A percentile compares a stretch with the other conserved stretches of the same genome.
Evolutionary conservation across 1,140 invertebrate species (phyloP).

Genomic region (Anadara kagoshimensis): DNA sequence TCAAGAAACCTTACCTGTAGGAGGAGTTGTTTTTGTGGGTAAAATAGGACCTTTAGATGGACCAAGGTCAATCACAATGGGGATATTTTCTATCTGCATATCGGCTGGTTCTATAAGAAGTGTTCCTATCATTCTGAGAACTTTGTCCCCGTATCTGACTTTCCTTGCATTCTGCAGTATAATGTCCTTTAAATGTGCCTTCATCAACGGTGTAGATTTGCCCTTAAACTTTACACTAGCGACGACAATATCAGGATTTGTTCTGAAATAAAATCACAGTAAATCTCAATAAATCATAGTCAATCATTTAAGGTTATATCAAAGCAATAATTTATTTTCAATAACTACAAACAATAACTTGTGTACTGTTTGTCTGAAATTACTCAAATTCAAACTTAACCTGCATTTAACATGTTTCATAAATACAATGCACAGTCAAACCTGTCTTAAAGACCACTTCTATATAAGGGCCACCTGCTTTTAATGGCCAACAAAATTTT

Average conservation of each 20-base stretch:
- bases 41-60: constrained; percentile 7
- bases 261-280: constrained; percentile 18
- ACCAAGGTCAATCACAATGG: constrained; percentile 25
- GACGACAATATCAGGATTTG: constrained; percentile 24
- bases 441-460: too few species aligned
- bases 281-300: neutral
- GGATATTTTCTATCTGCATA: constrained; percentile 18
- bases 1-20: constrained; percentile 16
- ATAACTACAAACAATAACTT: neutral
- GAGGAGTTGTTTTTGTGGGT: constrained; percentile 21
- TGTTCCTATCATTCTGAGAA: constrained; percentile 39
- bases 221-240: constrained; percentile 34
- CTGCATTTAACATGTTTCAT: too few species aligned
- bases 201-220: constrained; percentile 22
- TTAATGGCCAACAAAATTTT: too few species aligned
- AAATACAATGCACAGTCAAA: too few species aligned
- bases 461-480: too few species aligned
- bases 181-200: constrained; percentile 21
- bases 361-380: neutral
- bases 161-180: constrained; percentile 32
- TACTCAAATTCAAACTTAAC: neutral
- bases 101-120: constrained; percentile 35
- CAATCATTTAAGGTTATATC: neutral
- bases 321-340: neutral
- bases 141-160: constrained; percentile 23